Evolutionary conservation across 2,888 invertebrate species (phyloP).

Genomic region (Apotomis betuletana): DNA sequence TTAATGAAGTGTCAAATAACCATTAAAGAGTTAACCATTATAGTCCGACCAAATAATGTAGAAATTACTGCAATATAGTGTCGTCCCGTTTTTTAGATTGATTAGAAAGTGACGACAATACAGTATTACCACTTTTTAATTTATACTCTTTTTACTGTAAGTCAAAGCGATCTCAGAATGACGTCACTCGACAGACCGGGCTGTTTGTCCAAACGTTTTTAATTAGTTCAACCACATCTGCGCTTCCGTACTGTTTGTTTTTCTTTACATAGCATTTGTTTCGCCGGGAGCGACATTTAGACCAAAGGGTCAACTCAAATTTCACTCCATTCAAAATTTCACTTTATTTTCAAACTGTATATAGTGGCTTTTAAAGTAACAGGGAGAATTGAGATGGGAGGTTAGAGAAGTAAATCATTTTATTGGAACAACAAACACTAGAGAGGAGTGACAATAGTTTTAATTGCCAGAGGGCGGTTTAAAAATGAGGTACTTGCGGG

Average conservation of each 20-base stretch:
- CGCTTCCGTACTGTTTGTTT: slow-evolving; percentile 24
- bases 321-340: not conserved
- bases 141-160: too few species aligned
- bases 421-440: slow-evolving; percentile 28
- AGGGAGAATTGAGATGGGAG: not conserved
- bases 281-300: slow-evolving; percentile 7
- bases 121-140: too few species aligned
- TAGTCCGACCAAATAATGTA: too few species aligned
- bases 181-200: slow-evolving; percentile 22
- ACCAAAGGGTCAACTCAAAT: not conserved
- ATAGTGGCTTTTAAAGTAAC: not conserved
- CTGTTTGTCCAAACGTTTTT: slow-evolving; percentile 28
- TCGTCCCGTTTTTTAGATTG: too few species aligned
- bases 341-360: not conserved
- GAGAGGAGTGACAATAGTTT: slow-evolving; percentile 35
- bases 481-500: slow-evolving; percentile 18
- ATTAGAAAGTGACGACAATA: too few species aligned
- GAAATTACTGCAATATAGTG: too few species aligned
- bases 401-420: not conserved
- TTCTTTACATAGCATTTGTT: slow-evolving; percentile 28
- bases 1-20: too few species aligned
- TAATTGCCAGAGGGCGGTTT: slow-evolving; percentile 30
- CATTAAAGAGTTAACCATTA: too few species aligned
- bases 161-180: slow-evolving; percentile 8
- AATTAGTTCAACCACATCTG: slow-evolving; percentile 31